These are phyloP conservation scores for Frankliniella intonsa DNA, from an alignment of 2,888 invertebrate genomes.

Conservation along the genomic window DNA sequence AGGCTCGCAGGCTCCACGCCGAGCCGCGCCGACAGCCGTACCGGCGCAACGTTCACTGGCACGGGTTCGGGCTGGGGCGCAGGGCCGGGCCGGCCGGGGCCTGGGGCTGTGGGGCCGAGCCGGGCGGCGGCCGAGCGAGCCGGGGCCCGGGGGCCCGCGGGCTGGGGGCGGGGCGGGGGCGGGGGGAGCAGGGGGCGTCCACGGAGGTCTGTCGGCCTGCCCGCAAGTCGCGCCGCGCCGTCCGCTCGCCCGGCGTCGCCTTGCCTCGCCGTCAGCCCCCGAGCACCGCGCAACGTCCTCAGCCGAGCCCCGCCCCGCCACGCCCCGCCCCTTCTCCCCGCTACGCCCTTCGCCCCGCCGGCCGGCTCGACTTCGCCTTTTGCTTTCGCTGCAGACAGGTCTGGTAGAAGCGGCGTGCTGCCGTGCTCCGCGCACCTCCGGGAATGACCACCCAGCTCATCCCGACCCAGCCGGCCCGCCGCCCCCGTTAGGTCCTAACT, in stretches of 20 bases:
- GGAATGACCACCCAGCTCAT: no score
- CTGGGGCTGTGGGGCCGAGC: neutral
- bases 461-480: neutral
- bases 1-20: neutral
- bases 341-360: neutral
- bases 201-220: neutral
- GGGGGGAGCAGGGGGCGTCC: neutral
- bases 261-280: neutral
- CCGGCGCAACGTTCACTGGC: conserved; percentile 4
- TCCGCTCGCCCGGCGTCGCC: conserved; percentile 10
- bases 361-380: neutral
- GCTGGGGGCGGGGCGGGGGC: neutral
- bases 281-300: no score
- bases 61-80: neutral
- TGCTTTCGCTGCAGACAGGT: no score
- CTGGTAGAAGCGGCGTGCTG: no score
- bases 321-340: neutral
- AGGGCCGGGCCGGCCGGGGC: neutral
- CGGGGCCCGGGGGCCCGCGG: neutral
- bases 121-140: neutral
- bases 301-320: neutral
- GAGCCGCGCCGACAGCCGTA: neutral
- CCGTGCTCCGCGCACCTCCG: no score
- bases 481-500: neutral
- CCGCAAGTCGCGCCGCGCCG: neutral